phyloP scores from a whole-genome alignment of 2,113 vertebrate genomes.

The Ia io region DNA sequence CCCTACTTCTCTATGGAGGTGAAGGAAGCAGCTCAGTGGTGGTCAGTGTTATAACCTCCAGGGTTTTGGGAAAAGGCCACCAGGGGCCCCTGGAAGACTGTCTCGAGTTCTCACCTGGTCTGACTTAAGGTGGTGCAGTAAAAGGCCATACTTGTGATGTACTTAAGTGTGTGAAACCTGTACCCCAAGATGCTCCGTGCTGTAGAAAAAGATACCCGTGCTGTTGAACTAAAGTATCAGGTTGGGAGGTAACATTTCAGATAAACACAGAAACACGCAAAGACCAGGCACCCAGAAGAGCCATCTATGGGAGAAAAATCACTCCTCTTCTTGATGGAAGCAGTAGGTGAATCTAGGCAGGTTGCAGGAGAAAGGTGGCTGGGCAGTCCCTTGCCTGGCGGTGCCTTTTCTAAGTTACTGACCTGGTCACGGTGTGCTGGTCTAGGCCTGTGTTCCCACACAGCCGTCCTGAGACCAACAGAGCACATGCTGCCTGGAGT shows the following conservation, averaged over 20 bases:
- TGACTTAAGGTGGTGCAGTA: accelerated
- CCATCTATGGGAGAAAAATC: not conserved
- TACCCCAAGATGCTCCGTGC: not conserved
- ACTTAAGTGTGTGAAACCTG: not conserved
- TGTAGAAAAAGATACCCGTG: not conserved
- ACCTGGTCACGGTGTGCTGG: not conserved
- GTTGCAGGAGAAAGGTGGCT: not conserved
- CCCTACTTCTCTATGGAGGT: not conserved
- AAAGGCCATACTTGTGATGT: not conserved
- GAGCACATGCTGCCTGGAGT: not conserved
- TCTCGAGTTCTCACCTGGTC: not conserved
- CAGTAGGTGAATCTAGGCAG: not conserved
- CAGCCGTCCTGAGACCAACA: not conserved
- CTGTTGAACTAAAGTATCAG: not conserved
- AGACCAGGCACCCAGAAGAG: not conserved
- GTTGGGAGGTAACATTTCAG: not conserved
- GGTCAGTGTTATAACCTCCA: not conserved
- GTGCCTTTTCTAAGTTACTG: not conserved
- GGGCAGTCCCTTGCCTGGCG: too few species aligned
- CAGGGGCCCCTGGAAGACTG: not conserved
- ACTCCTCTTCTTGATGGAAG: not conserved
- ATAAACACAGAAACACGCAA: not conserved
- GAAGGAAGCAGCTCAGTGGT: not conserved
- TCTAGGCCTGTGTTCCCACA: not conserved
- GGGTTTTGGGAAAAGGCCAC: not conserved